Percentiles rank a stretch among this genome's conserved stretches.
These are phyloP conservation scores for Drosophila neonasuta DNA, from an alignment of 2,888 invertebrate species.

Conservation along the genomic window DNA sequence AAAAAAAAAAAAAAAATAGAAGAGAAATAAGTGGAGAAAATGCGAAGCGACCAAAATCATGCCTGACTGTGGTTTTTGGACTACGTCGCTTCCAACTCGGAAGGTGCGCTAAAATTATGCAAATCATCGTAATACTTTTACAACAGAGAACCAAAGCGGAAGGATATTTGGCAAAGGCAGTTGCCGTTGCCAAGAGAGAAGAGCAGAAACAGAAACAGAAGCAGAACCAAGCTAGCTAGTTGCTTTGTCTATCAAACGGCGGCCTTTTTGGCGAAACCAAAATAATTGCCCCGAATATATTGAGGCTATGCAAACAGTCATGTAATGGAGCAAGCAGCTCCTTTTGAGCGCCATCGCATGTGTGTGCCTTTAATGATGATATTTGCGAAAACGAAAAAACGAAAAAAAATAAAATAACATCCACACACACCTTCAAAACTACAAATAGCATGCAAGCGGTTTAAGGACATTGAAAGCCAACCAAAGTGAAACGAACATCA, in stretches of 20 bases:
- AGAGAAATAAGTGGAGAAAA: constrained; percentile 17
- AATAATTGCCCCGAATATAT: constrained; percentile 75
- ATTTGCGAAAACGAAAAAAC: constrained; percentile 47
- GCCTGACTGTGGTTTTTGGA: constrained; percentile 46
- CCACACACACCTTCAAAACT: constrained; percentile 3
- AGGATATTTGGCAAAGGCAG: constrained; percentile 60
- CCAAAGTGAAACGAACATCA: constrained; percentile 18
- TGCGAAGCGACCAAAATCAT: constrained; percentile 19
- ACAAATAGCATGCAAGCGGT: constrained; percentile 2
- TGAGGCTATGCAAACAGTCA: constrained; percentile 75
- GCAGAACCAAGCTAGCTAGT: constrained; percentile 4
- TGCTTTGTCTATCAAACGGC: constrained; percentile 43
- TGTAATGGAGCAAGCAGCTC: constrained; percentile 70
- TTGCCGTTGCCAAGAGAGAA: not conserved
- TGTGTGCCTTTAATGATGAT: constrained; percentile 65
- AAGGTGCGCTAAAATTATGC: constrained; percentile 79
- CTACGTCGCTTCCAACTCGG: constrained; percentile 44
- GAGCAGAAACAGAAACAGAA: not conserved
- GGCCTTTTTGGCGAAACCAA: constrained; percentile 55
- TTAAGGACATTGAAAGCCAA: constrained; percentile 8
- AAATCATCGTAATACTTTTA: constrained; percentile 79
- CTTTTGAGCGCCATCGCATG: constrained; percentile 62
- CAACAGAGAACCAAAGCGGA: constrained; percentile 60
- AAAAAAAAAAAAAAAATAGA: not conserved
- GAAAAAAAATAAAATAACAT: not conserved